A percentile compares a stretch with the other conserved stretches of the same genome.
These are phyloP conservation scores for Xanthorhoe designata DNA, from an alignment of 2,888 invertebrate genomes.

Conservation along the genomic window DNA sequence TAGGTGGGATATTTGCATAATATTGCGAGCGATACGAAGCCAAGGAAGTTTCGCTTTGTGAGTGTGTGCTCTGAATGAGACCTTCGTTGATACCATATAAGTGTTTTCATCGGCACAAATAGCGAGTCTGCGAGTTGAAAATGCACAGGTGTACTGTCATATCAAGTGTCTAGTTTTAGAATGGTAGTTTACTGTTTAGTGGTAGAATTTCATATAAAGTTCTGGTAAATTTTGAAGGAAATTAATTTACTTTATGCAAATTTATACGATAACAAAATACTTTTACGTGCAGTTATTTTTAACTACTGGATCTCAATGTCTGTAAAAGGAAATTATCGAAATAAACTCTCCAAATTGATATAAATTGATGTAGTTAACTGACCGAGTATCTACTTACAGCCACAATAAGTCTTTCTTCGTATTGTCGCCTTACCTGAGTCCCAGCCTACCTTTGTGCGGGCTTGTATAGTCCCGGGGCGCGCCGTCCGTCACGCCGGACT, in stretches of 20 bases:
- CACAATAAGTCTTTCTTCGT: slow-evolving; percentile 11
- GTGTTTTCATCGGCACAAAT: slow-evolving; percentile 23
- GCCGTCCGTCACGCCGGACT: slow-evolving; percentile 50
- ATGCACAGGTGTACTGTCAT: background rate
- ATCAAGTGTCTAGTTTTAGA: background rate
- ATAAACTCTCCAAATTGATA: background rate
- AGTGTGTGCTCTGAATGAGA: slow-evolving; percentile 53
- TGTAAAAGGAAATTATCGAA: background rate
- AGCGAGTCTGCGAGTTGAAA: background rate
- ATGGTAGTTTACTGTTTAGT: background rate
- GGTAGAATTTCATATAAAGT: background rate
- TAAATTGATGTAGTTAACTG: background rate
- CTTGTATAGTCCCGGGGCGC: slow-evolving; percentile 12
- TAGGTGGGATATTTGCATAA: slow-evolving; percentile 66
- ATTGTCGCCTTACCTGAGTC: slow-evolving; percentile 19
- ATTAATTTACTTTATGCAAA: too few species aligned
- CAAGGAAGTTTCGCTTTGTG: slow-evolving; percentile 56
- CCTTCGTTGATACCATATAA: slow-evolving; percentile 47
- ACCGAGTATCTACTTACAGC: background rate
- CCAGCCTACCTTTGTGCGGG: background rate
- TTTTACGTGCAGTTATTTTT: background rate
- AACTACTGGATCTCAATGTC: background rate
- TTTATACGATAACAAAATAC: too few species aligned
- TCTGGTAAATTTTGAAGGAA: too few species aligned
- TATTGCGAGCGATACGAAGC: slow-evolving; percentile 58